Conservation (phyloP, 2,113 vertebrate species). For the Stigmatopora nigra region DNA sequence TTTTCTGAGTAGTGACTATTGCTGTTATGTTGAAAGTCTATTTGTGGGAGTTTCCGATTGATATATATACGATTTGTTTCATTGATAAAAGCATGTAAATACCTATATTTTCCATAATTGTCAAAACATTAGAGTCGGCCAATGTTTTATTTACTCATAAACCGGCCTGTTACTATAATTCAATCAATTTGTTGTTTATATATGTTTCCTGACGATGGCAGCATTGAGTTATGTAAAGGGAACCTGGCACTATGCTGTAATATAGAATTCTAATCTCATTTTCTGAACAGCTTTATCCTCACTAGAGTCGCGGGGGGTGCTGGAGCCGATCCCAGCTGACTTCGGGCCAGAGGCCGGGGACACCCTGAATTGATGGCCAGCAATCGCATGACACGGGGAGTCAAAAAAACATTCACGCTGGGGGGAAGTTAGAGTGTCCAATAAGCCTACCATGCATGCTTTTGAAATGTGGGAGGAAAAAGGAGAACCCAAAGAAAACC, state of each 20-base stretch:
- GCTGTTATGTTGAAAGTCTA: neutral
- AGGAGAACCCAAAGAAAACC: too few relatives aligned
- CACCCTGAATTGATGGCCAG: too few relatives aligned
- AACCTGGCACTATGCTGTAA: neutral
- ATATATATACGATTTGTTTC: neutral
- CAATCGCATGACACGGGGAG: too few relatives aligned
- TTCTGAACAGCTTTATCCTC: too few relatives aligned
- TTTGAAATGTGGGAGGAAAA: too few relatives aligned
- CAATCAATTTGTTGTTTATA: neutral
- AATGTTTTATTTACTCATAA: neutral
- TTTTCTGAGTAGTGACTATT: neutral
- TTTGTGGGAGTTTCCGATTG: neutral
- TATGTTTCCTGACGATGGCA: conserved; percentile 32
- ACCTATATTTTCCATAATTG: neutral
- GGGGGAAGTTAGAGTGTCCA: too few relatives aligned
- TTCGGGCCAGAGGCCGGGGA: too few relatives aligned
- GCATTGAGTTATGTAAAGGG: conserved; percentile 13
- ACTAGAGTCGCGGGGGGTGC: too few relatives aligned
- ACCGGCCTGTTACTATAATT: neutral
- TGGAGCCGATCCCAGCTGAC: too few relatives aligned
- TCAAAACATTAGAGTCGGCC: neutral
- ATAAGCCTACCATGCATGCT: too few relatives aligned
- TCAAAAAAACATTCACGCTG: too few relatives aligned
- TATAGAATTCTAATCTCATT: neutral
- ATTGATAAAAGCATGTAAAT: neutral